A percentile compares a stretch with the other conserved stretches of the same genome.
Evolutionary conservation across 2,888 invertebrate genomes (phyloP).

Genomic region (Tanypteryx hageni): DNA sequence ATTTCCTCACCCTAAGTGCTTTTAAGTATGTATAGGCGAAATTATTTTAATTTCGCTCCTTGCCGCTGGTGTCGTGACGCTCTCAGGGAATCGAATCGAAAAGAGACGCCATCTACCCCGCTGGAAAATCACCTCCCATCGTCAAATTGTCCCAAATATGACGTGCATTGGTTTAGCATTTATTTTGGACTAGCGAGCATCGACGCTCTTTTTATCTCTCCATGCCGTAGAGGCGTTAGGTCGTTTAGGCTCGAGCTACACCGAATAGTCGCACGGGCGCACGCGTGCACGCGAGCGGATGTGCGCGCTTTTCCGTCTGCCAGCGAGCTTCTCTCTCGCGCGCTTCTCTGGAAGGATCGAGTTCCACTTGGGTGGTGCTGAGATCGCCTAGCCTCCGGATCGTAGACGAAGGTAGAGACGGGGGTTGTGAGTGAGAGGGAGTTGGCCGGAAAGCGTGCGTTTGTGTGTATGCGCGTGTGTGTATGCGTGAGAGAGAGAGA

Average conservation of each 20-base stretch:
- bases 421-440: not conserved
- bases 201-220: not conserved
- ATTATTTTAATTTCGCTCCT: not conserved
- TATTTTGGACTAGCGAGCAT: conserved; percentile 1
- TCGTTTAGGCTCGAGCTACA: not conserved
- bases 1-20: too few relatives aligned
- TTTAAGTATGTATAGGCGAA: too few relatives aligned
- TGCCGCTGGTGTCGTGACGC: not conserved
- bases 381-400: not conserved
- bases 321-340: not conserved
- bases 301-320: not conserved
- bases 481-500: too few relatives aligned
- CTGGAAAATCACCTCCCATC: not conserved
- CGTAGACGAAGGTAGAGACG: not conserved
- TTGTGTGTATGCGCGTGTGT: not conserved
- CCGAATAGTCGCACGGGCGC: not conserved
- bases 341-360: not conserved
- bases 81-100: not conserved
- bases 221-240: not conserved
- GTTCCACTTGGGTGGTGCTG: conserved; percentile 24
- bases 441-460: not conserved
- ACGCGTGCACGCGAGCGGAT: too few relatives aligned
- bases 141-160: not conserved
- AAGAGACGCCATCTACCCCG: not conserved
- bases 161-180: not conserved